Conservation (phyloP, 2,888 invertebrate species). For the Iselma pallidipennis region DNA sequence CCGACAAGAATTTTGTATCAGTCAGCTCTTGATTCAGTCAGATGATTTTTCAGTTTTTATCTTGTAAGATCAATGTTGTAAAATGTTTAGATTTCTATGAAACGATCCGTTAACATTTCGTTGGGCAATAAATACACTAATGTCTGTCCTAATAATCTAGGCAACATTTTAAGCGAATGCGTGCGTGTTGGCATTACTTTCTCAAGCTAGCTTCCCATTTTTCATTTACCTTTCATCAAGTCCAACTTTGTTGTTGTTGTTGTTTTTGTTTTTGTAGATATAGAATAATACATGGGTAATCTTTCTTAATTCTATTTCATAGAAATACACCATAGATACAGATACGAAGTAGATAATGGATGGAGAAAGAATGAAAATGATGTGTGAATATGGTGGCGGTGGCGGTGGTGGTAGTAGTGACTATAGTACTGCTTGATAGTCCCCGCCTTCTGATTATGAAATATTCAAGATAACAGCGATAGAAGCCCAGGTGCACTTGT, state of each 20-base stretch:
- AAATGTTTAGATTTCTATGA: background rate
- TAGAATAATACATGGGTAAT: background rate
- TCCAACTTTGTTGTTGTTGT: background rate
- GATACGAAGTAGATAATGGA: background rate
- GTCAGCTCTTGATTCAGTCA: background rate
- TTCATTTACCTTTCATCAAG: background rate
- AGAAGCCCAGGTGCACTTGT: constrained; percentile 51
- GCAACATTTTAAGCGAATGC: background rate
- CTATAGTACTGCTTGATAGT: background rate
- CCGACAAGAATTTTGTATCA: too few relatives aligned
- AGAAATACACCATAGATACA: background rate
- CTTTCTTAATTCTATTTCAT: background rate
- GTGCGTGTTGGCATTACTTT: background rate
- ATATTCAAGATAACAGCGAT: constrained; percentile 38
- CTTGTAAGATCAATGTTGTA: background rate
- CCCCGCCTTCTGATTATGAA: constrained; percentile 33
- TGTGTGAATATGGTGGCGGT: constrained; percentile 2
- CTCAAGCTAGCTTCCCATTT: background rate
- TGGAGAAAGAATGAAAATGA: background rate
- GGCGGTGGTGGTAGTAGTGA: constrained; percentile 4
- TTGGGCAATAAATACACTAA: background rate
- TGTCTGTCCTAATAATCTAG: constrained; percentile 1
- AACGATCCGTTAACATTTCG: background rate
- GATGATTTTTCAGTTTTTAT: background rate
- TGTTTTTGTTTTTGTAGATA: background rate